These are phyloP conservation scores for Dryadula phaetusa DNA, from an alignment of 2,888 invertebrate genomes.

Conservation along the genomic window DNA sequence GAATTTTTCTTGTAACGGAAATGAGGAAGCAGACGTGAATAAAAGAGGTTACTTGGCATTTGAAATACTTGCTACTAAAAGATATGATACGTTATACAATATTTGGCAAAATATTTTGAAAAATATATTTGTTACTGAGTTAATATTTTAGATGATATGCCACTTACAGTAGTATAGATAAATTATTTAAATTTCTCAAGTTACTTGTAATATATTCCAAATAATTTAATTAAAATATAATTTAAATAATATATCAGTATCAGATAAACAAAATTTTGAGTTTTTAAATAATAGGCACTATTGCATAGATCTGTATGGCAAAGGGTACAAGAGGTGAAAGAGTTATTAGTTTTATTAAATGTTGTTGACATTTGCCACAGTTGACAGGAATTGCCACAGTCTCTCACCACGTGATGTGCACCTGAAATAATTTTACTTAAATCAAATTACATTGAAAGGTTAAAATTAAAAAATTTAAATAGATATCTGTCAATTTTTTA, in stretches of 20 bases:
- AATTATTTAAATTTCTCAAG: neutral
- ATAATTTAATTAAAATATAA: slow-evolving; percentile 14
- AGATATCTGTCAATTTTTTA: neutral
- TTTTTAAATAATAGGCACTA: slow-evolving; percentile 54
- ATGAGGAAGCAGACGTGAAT: slow-evolving; percentile 31
- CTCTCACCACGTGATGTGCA: slow-evolving; percentile 60
- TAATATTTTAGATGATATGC: neutral
- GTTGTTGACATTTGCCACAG: slow-evolving; percentile 51
- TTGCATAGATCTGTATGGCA: slow-evolving; percentile 70
- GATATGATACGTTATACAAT: neutral
- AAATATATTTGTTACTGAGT: neutral
- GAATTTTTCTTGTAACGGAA: slow-evolving; percentile 34
- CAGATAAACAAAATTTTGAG: slow-evolving; percentile 50
- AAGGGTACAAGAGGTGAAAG: slow-evolving; percentile 61
- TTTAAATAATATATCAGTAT: slow-evolving; percentile 47
- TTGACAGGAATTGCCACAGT: slow-evolving; percentile 65
- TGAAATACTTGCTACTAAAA: slow-evolving; percentile 11
- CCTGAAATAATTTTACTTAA: slow-evolving; percentile 53
- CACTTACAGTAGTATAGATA: neutral
- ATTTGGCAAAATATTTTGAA: neutral
- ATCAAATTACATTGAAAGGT: neutral
- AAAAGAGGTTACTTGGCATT: slow-evolving; percentile 28
- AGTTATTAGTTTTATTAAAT: slow-evolving; percentile 7
- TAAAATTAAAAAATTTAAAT: neutral
- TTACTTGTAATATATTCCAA: neutral